Base-by-base conservation (phyloP, 2,797 vertebrate genomes). In the Scomberomorus guttatus region DNA sequence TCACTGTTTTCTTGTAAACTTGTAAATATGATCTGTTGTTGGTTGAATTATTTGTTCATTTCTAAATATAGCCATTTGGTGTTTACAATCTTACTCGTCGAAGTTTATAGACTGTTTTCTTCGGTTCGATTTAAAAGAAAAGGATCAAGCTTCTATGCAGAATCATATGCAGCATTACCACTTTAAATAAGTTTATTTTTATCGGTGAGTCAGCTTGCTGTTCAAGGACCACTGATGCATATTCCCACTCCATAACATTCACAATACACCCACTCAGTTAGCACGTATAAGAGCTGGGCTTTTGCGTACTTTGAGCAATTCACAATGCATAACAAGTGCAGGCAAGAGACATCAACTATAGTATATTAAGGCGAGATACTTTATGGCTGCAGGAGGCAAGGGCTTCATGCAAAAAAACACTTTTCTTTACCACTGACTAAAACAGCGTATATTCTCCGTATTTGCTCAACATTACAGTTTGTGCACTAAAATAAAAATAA, bases 21-120 rank as follows among this genome's bases (percentile, higher is more conserved):
- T 95, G 94, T 95, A 96, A 92, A 95, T 95, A 95, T 72, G 73
- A 83, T 72, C 13, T 81, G 78, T 84, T 87, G 65, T 85, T 75
- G 86, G 64, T 75, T 87, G 85, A 69, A 82, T 72, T 72, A 79
- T 77, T 57, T 66, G 66, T 63, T 86, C 6, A 81, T 87, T 74
- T 87, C 54, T 74, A 84, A 93, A 88, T 88, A 92, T 84, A 91
- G 22, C 27, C 55, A 68, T 86, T 78, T 82, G 70, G 66, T 79
- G 86, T 88, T 93, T 88, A 79, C 75, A 75, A 25, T 56, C 62
- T 9, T 20, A 22, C 42, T 75, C n/a, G 5, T 61, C 11, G 9
- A 29, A 72, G 15, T 61, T 54, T 66, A 39, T 60, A 9, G 29
- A 64, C 60, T 79, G 24, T 68, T 72, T 75, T 64, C 27, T 24